These are phyloP conservation scores for Pogonophryne albipinna DNA, from an alignment of 2,797 vertebrate species.

Conservation along the genomic window DNA sequence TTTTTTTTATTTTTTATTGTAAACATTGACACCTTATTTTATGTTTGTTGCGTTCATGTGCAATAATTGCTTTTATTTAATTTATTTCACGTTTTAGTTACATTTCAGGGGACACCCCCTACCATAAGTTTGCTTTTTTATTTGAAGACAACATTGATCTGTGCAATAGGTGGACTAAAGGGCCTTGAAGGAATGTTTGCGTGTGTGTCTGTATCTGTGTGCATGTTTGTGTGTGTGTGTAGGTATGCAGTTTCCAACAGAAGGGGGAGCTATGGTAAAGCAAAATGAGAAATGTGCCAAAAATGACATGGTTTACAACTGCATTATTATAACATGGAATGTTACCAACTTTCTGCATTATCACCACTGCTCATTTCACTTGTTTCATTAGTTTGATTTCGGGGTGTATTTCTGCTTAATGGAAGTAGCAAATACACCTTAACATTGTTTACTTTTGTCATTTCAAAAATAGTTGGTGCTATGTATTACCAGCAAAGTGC, in stretches of 20 bases:
- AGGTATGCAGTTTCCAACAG: conserved; percentile 50
- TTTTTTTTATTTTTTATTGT: conserved; percentile 62
- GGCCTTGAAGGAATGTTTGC: conserved; percentile 60
- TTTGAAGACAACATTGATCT: conserved; percentile 56
- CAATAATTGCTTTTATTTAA: conserved; percentile 81
- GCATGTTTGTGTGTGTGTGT: neutral
- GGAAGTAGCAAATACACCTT: conserved; percentile 38
- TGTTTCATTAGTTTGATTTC: conserved; percentile 19
- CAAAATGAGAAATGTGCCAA: conserved; percentile 73
- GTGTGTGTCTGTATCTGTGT: conserved; percentile 10
- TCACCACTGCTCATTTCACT: conserved; percentile 27
- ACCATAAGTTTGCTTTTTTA: conserved; percentile 27
- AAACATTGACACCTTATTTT: conserved; percentile 71
- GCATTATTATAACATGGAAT: conserved; percentile 61
- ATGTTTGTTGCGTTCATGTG: conserved; percentile 75
- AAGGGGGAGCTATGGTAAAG: conserved; percentile 63
- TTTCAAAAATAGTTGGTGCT: conserved; percentile 77
- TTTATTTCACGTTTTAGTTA: conserved; percentile 79
- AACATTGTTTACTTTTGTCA: conserved; percentile 46
- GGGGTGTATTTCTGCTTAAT: conserved; percentile 38
- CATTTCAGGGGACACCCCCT: conserved; percentile 49
- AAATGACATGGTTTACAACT: conserved; percentile 57
- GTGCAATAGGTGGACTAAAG: conserved; percentile 82
- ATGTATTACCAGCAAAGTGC: conserved; percentile 78
- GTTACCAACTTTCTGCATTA: conserved; percentile 51